Base-by-base conservation (phyloP, 2,113 vertebrate species). In the Nerophis ophidion region DNA sequence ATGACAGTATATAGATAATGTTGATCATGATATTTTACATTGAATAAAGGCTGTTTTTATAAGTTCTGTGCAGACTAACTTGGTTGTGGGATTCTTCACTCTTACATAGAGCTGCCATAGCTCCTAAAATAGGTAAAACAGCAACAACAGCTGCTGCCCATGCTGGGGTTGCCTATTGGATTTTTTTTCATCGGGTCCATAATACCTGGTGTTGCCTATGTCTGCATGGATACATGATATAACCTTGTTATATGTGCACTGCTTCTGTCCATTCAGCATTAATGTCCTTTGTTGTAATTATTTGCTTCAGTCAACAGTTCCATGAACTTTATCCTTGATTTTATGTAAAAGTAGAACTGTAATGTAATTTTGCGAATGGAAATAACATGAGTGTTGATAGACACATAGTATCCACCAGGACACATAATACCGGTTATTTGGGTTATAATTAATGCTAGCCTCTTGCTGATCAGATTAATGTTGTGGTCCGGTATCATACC, bases 281-380 rank as follows among this genome's bases (percentile, higher is more conserved):
- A 54, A 48, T 55, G 5, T 34, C 47, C 26, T 60, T 36, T 52
- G 57, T 65, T 74, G 49, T 33, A 13, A 65, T 69, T 59, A 71
- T 61, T 51, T 36, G 36, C 57, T 48, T 56, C 52, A 15, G 34
- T 67, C 60, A 26, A 26, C 26, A 26, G 26, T 26, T 26, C 56
- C 45, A 19, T 34, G 53, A 82, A 68, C 35, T 40, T 40, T 40
- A 26, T 4, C 9, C 48, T 49, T 49, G n/a, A 50, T 19, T 51
- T 26, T 3, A 51, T 13, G 12, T 16, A 15, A 6, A 33, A 13
- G 7, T 33, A 34, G 5, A 13, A 33, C 26, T 57, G 15, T 75
- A 72, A 80, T 65, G 65, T 19, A 69, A 75, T 80, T 73, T 76
- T 75, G 56, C 50, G 68, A 72, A 62, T 77, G 72, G 76, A 66